These are phyloP conservation scores for Nothocercus julius DNA, from an alignment of 2,113 vertebrate species.

Conservation along the genomic window DNA sequence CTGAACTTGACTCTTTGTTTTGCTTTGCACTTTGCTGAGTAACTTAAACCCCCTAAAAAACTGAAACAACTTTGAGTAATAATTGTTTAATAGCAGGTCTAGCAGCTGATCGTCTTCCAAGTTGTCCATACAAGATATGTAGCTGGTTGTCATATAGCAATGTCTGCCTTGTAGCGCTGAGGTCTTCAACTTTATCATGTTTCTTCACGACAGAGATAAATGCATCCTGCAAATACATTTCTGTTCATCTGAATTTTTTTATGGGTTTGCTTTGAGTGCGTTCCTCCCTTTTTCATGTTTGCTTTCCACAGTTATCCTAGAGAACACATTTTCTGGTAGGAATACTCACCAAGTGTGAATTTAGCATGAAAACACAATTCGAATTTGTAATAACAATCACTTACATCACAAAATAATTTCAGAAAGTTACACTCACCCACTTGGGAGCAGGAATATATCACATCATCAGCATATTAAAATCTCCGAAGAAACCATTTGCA, in stretches of 20 bases:
- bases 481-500: conserved; percentile 12
- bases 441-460: conserved; percentile 48
- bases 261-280: conserved; percentile 41
- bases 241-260: conserved; percentile 21
- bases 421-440: conserved; percentile 52
- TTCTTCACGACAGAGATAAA: background rate
- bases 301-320: conserved; percentile 59
- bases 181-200: background rate
- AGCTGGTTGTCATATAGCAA: background rate
- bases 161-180: background rate
- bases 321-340: conserved; percentile 48
- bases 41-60: background rate
- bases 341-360: conserved; percentile 65
- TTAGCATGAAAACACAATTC: conserved; percentile 61
- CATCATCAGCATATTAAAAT: conserved; percentile 44
- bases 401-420: conserved; percentile 52
- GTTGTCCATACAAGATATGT: background rate
- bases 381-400: conserved; percentile 45
- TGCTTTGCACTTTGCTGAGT: background rate
- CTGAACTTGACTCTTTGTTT: conserved; percentile 16
- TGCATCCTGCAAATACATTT: conserved; percentile 28
- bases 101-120: background rate
- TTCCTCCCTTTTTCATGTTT: conserved; percentile 38
- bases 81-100: conserved; percentile 4
- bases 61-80: background rate